Evolutionary conservation across 2,113 vertebrate genomes (phyloP), one percentile per base, ranked within the genome.

Genomic region (Chaetodon trifascialis): DNA sequence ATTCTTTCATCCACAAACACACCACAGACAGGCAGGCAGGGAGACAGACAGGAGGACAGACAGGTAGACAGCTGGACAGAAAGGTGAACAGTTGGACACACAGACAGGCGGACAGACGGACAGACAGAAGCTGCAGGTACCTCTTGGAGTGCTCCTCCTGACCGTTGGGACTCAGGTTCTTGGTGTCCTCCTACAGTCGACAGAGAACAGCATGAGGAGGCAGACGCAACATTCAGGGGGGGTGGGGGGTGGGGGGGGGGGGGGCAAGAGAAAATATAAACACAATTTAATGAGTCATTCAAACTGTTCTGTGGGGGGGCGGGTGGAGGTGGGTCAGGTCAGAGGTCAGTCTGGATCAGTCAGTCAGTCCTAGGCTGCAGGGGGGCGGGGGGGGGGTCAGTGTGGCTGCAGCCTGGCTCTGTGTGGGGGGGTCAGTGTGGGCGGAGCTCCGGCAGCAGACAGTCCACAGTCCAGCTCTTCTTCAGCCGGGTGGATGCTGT

Each of bases 181-280:
- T 99, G 95, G 95, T 94, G 95, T 98, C 98, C 95, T 99, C 98
- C 98, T 99, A 97, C 96, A 96, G 97, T 97, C 95, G 96, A 99
- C 96, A 98, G 97, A 98, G 97, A 98, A 98, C 96, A 98, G 97
- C 96, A 95, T 98, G 96, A 98, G 96, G 97, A 95, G 96, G 96
- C 96, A 96, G 96, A 74, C 21, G 96, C 96, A 97, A 98, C 94
- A 98, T 96, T 97, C 96, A 97, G 97, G 97, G 94, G 95, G 96
- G 96, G 95, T 95, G 95, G 95, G 94, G 94, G 95, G 95, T 95
- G 94, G 96, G 96, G 96, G 97, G 94, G 95, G 95, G 95, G 94
- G 96, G 96, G 96, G 97, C 96, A 97, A 97, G 95, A 98, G 96
- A 98, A 88, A 94, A 94, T 93, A 94, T 92, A 85, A 91, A 91